phyloP scores from a whole-genome alignment of 2,113 vertebrate species.

The Microcebus griseorufus region DNA sequence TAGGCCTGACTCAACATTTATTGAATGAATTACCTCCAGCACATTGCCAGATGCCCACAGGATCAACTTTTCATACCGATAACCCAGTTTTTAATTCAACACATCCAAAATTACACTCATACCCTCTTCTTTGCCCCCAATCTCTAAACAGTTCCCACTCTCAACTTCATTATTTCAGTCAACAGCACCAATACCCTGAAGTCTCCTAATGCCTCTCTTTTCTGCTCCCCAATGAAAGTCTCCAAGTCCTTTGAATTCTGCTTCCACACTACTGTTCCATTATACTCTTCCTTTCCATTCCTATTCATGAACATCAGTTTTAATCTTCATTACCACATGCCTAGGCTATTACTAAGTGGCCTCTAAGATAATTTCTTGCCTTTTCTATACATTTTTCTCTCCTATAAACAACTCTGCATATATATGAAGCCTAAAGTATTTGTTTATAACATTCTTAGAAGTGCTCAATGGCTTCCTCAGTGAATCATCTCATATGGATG shows the following conservation, averaged over 20 bases:
- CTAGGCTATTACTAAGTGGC: not conserved
- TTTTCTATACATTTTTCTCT: not conserved
- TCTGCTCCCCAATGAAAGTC: not conserved
- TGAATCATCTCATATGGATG: not conserved
- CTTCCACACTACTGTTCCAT: not conserved
- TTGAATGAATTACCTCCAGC: not conserved
- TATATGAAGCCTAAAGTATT: not conserved
- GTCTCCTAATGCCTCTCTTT: not conserved
- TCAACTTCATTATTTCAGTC: not conserved
- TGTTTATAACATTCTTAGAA: constrained; percentile 2
- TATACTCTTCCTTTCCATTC: not conserved
- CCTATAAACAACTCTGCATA: not conserved
- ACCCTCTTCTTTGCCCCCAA: not conserved
- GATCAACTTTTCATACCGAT: not conserved
- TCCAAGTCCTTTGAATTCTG: not conserved
- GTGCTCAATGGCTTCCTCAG: not conserved
- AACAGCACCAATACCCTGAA: not conserved
- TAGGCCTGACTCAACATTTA: not conserved
- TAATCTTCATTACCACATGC: not conserved
- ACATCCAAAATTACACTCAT: not conserved
- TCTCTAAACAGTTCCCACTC: not conserved
- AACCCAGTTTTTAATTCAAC: not conserved
- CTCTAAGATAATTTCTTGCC: not conserved
- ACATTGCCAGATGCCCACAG: not conserved
- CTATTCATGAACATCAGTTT: not conserved